Conservation (phyloP, 2,113 vertebrate species). For the Gambusia affinis region DNA sequence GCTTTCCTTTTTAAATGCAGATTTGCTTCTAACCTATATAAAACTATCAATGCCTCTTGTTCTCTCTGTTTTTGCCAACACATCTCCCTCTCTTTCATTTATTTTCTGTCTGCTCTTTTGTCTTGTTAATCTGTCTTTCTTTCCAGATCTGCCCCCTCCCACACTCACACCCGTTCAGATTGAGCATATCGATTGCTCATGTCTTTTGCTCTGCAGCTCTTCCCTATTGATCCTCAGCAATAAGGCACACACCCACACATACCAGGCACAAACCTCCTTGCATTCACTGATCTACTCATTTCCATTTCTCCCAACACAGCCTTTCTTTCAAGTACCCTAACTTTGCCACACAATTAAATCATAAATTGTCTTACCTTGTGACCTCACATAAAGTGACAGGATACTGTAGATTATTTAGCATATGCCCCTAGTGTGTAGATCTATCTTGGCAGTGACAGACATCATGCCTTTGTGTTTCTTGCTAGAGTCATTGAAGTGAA, state of each 20-base stretch:
- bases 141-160: constrained; percentile 60
- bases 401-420: constrained; percentile 46
- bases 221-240: constrained; percentile 81
- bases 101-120: constrained; percentile 60
- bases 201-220: constrained; percentile 82
- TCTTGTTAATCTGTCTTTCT: constrained; percentile 67
- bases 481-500: constrained; percentile 73
- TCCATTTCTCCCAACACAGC: not conserved
- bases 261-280: constrained; percentile 22
- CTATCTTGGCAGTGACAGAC: constrained; percentile 75
- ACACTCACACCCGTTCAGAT: constrained; percentile 74
- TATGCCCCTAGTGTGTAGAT: constrained; percentile 61
- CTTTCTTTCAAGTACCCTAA: constrained; percentile 17
- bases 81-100: constrained; percentile 49
- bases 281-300: constrained; percentile 19
- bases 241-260: constrained; percentile 55
- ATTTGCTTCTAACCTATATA: not conserved
- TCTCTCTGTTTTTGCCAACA: constrained; percentile 24
- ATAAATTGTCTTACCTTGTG: constrained; percentile 33
- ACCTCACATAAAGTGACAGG: constrained; percentile 29
- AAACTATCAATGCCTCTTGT: not conserved
- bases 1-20: not conserved
- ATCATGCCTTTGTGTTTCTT: constrained; percentile 69
- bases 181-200: constrained; percentile 81
- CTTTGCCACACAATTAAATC: constrained; percentile 29